A percentile compares a stretch with the other conserved stretches of the same genome.
Conservation (phyloP, 1,140 invertebrate genomes). For the Apocrypta bakeri region DNA sequence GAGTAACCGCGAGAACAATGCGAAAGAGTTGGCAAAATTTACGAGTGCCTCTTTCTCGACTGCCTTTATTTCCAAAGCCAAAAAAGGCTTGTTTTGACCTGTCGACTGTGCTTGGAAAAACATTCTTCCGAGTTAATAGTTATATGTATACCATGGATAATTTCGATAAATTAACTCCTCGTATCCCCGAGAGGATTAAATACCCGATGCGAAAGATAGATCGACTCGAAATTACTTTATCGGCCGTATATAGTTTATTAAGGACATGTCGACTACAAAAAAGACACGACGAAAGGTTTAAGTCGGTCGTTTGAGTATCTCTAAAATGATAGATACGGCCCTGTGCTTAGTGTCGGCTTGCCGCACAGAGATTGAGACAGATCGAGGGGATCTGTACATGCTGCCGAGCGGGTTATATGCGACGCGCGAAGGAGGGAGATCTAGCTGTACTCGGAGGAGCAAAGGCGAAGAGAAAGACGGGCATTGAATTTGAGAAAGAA, state of each 20-base stretch:
- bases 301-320: slow-evolving; percentile 44
- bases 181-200: not conserved
- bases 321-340: slow-evolving; percentile 23
- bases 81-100: not conserved
- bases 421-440: not conserved
- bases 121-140: not conserved
- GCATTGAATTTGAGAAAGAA: not conserved
- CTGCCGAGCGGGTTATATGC: too few species aligned
- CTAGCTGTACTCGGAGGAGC: not conserved
- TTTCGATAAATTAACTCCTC: not conserved
- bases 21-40: slow-evolving; percentile 28
- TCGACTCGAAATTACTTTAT: not conserved
- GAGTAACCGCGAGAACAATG: slow-evolving; percentile 49
- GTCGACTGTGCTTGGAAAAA: not conserved
- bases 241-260: not conserved
- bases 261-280: too few species aligned
- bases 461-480: not conserved
- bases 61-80: slow-evolving; percentile 1
- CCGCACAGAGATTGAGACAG: slow-evolving; percentile 46
- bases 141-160: not conserved
- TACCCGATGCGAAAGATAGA: too few species aligned
- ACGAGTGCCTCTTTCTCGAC: slow-evolving; percentile 2
- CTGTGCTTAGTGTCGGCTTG: slow-evolving; percentile 25
- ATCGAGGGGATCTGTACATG: slow-evolving; percentile 16
- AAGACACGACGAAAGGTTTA: not conserved